A percentile compares a stretch with the other conserved stretches of the same genome.
phyloP scores from a whole-genome alignment of 2,888 invertebrate species.

The Elegia similella region DNA sequence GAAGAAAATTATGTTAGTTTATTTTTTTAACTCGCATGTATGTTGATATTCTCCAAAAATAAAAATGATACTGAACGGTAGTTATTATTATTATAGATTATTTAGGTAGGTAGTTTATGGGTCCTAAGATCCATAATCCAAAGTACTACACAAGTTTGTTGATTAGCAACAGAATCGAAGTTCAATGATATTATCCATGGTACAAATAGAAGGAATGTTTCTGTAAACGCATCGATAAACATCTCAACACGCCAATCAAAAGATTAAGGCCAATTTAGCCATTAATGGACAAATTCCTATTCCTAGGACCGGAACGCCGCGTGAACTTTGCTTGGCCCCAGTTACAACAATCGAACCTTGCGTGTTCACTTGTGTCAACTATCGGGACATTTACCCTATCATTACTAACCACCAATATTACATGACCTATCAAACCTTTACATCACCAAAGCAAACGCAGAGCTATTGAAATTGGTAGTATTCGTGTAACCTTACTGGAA shows the following conservation, averaged over 20 bases:
- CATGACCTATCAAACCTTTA: neutral
- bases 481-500: slow-evolving; percentile 22
- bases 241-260: neutral
- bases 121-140: too few relatives aligned
- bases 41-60: too few relatives aligned
- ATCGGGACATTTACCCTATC: slow-evolving; percentile 38
- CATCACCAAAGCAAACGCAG: neutral
- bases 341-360: slow-evolving; percentile 31
- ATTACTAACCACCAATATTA: slow-evolving; percentile 26
- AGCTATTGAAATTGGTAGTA: slow-evolving; percentile 9
- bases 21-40: too few relatives aligned
- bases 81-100: too few relatives aligned
- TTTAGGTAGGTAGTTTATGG: too few relatives aligned
- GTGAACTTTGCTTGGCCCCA: neutral
- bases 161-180: too few relatives aligned
- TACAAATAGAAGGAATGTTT: too few relatives aligned
- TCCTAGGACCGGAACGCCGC: neutral
- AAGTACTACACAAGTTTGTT: too few relatives aligned
- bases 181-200: too few relatives aligned
- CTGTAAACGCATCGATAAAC: neutral
- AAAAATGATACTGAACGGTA: too few relatives aligned
- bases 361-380: slow-evolving; percentile 46
- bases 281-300: neutral
- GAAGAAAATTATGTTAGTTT: too few relatives aligned
- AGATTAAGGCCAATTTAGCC: neutral